Percentiles rank a stretch among this genome's conserved stretches.
phyloP scores from a whole-genome alignment of 2,888 invertebrate species.

The Formica aserva region DNA sequence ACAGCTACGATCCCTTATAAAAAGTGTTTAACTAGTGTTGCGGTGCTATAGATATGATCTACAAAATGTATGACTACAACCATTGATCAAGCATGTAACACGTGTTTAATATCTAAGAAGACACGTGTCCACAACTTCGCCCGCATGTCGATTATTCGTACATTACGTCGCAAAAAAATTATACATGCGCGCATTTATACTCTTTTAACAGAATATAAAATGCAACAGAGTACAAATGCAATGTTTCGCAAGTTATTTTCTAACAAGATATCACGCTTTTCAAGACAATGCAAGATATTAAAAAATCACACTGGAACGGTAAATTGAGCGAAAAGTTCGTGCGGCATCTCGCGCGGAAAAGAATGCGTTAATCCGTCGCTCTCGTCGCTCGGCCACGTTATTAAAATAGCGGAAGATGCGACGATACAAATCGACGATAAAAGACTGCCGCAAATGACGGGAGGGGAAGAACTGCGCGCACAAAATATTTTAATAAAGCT shows the following conservation, averaged over 20 bases:
- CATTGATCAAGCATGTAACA: conserved; percentile 9
- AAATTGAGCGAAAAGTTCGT: background rate
- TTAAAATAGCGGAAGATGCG: conserved; percentile 38
- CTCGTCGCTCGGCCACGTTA: conserved; percentile 28
- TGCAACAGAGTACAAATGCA: background rate
- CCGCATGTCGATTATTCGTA: background rate
- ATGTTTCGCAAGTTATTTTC: background rate
- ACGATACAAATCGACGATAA: conserved; percentile 37
- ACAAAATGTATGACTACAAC: conserved; percentile 14
- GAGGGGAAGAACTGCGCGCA: background rate
- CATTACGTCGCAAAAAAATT: background rate
- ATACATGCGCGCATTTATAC: background rate
- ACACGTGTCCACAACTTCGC: conserved; percentile 6
- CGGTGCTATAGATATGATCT: conserved; percentile 28
- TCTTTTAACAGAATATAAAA: background rate
- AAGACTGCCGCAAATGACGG: background rate
- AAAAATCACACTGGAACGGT: background rate
- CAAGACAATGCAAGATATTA: conserved; percentile 8
- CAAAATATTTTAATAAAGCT: conserved; percentile 52
- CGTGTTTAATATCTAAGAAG: background rate
- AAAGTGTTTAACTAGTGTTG: background rate
- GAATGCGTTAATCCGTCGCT: conserved; percentile 30
- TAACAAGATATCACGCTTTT: conserved; percentile 8
- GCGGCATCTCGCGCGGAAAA: background rate
- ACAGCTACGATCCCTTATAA: background rate